phyloP scores from a whole-genome alignment of 2,888 invertebrate species.

The Galeopsomyia nigrocyanea region DNA sequence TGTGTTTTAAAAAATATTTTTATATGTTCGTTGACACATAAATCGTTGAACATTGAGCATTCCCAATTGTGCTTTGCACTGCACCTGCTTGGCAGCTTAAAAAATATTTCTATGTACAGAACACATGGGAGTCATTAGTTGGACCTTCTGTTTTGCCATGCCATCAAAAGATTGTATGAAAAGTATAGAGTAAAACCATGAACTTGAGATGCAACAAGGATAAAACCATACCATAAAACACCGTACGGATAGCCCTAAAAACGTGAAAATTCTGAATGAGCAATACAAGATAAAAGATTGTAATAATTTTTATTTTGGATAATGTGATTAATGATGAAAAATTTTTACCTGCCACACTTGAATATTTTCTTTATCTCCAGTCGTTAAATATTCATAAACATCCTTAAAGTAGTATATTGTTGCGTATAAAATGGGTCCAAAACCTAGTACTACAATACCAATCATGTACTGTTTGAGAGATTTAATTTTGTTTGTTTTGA shows the following conservation, averaged over 20 bases:
- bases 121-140: constrained; percentile 71
- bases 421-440: constrained; percentile 86
- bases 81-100: constrained; percentile 7
- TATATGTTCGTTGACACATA: constrained; percentile 40
- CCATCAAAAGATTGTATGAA: constrained; percentile 83
- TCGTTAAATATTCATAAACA: constrained; percentile 83
- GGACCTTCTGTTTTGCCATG: constrained; percentile 85
- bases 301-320: constrained; percentile 38
- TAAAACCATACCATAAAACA: constrained; percentile 92
- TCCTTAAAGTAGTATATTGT: constrained; percentile 86
- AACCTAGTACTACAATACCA: constrained; percentile 83
- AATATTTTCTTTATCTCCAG: constrained; percentile 78
- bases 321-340: constrained; percentile 37
- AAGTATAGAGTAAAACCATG: constrained; percentile 90
- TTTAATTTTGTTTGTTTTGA: constrained; percentile 85
- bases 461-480: constrained; percentile 85
- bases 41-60: constrained; percentile 42
- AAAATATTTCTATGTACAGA: constrained; percentile 42
- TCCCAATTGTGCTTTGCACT: constrained; percentile 36
- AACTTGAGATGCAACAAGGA: constrained; percentile 88
- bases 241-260: constrained; percentile 89
- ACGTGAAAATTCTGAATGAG: constrained; percentile 17
- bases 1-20: constrained; percentile 11
- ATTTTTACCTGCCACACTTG: constrained; percentile 84
- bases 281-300: constrained; percentile 15